phyloP scores from a whole-genome alignment of 2,888 invertebrate species.

The Scaptomyza cyrtandrae region DNA sequence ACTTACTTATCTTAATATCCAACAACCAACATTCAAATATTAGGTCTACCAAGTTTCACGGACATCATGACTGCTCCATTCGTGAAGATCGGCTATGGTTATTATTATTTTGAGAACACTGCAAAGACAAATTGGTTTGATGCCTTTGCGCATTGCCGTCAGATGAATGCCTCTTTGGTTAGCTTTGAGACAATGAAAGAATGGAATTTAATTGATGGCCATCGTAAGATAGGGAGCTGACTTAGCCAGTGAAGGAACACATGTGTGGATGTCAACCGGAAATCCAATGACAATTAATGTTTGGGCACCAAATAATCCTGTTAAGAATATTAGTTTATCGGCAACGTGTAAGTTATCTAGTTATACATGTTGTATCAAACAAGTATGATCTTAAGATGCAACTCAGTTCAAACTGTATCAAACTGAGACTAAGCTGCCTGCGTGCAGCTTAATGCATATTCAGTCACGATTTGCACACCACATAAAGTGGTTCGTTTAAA shows the following conservation, averaged over 20 bases:
- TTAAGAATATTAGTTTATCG: too few relatives aligned
- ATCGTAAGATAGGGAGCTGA: slow-evolving; percentile 47
- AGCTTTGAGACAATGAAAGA: slow-evolving; percentile 21
- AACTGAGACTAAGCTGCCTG: too few relatives aligned
- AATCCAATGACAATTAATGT: slow-evolving; percentile 30
- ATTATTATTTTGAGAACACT: slow-evolving; percentile 19
- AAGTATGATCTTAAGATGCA: too few relatives aligned
- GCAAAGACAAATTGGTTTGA: slow-evolving; percentile 23
- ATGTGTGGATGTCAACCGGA: slow-evolving; percentile 57
- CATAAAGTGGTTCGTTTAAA: too few relatives aligned
- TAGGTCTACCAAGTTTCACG: neutral
- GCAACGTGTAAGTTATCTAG: too few relatives aligned
- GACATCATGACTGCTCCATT: slow-evolving; percentile 16
- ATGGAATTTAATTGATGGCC: slow-evolving; percentile 1
- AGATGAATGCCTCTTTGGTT: slow-evolving; percentile 16
- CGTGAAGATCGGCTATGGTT: slow-evolving; percentile 20
- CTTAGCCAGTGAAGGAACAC: slow-evolving; percentile 42
- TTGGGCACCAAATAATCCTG: slow-evolving; percentile 55
- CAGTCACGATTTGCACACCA: too few relatives aligned
- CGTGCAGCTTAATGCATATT: too few relatives aligned
- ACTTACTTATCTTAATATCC: too few relatives aligned
- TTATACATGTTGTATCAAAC: too few relatives aligned
- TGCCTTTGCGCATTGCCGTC: slow-evolving; percentile 20
- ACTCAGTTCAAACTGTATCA: too few relatives aligned
- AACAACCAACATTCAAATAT: too few relatives aligned